phyloP scores from a whole-genome alignment of 2,797 vertebrate genomes.

The Pseudomugil tenellus region DNA sequence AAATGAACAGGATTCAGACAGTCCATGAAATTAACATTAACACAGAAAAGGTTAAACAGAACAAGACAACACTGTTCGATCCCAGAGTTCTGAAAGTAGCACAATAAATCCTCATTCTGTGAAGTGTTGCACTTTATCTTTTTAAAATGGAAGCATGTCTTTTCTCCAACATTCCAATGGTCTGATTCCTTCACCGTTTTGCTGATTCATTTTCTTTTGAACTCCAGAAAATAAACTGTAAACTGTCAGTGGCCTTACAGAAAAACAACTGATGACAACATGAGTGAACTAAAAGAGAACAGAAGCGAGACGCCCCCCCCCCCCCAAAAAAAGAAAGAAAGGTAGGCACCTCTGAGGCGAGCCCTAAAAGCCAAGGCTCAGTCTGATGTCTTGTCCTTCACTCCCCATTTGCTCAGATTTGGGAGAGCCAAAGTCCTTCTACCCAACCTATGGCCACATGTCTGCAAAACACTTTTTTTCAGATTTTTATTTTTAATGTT shows the following conservation, averaged over 20 bases:
- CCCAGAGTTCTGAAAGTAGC: constrained; percentile 98
- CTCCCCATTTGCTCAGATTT: constrained; percentile 73
- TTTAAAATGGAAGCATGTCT: constrained; percentile 87
- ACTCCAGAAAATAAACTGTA: constrained; percentile 91
- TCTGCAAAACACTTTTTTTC: constrained; percentile 84
- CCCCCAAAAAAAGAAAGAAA: constrained; percentile 53
- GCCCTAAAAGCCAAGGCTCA: constrained; percentile 77
- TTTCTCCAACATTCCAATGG: constrained; percentile 74
- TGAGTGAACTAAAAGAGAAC: constrained; percentile 58
- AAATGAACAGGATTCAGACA: constrained; percentile 86
- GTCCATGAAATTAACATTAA: constrained; percentile 81
- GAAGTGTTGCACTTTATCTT: constrained; percentile 81
- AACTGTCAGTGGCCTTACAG: constrained; percentile 90
- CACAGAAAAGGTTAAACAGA: constrained; percentile 74
- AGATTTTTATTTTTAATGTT: constrained; percentile 75
- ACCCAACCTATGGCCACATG: constrained; percentile 93
- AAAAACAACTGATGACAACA: constrained; percentile 57
- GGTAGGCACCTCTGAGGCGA: constrained; percentile 86
- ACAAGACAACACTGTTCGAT: constrained; percentile 90
- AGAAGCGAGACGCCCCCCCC: constrained; percentile 61
- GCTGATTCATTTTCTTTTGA: constrained; percentile 67
- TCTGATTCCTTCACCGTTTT: constrained; percentile 73
- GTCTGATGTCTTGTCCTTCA: constrained; percentile 73
- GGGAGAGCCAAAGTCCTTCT: constrained; percentile 85
- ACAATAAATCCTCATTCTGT: constrained; percentile 90